Base-by-base conservation (phyloP, 2,888 invertebrate species). In the Synanthedon tipuliformis region DNA sequence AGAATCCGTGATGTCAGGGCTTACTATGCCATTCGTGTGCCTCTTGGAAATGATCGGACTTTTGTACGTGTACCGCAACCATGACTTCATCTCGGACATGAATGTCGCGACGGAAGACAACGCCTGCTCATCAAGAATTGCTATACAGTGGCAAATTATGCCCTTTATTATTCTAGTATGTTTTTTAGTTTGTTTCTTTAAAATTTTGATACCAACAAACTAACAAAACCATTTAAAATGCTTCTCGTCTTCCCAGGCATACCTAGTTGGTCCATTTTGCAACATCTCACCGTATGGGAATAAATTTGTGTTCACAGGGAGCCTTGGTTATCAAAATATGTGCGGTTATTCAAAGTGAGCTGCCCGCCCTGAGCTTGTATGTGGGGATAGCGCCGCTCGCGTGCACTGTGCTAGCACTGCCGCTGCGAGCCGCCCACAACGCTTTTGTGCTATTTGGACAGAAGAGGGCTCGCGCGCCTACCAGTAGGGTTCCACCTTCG, bases 41-140 rank as follows among this genome's bases (percentile, higher is more conserved):
- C 55, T 75, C 40, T 53, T 83, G 53, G 81, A 86, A 63, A 59
- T 81, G 49, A 57, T 71, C 13, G 76, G 72, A 34, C 57, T 86
- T 50, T 53, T 86, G 53, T 79, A 71, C 59, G 69, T 82, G 57
- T 85, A 85, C 62, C 69, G 78, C 52, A 69, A 76, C 53, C 64
- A 54, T 48, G 86, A 86, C 62, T 86, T 86, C 58, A 51, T 74
- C 8, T 85, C 86, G 1, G 86, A 86, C 58, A 65, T 84, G 64
- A 68, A 78, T 53, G 34, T 84, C 7, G 75, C 86, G 23, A 83
- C 78, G 11, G 87, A 85, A 54, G 84, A 85, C 0, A 81, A 74
- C 59, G 52, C 68, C 4, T 85, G 87, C 60, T 58, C 78, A 2
- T 56, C 75, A 3, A 72, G 85, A 11, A 69, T 86, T 41, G 57